Base-by-base conservation (phyloP, 2,888 invertebrate species). In the Coelinius sp. region DNA sequence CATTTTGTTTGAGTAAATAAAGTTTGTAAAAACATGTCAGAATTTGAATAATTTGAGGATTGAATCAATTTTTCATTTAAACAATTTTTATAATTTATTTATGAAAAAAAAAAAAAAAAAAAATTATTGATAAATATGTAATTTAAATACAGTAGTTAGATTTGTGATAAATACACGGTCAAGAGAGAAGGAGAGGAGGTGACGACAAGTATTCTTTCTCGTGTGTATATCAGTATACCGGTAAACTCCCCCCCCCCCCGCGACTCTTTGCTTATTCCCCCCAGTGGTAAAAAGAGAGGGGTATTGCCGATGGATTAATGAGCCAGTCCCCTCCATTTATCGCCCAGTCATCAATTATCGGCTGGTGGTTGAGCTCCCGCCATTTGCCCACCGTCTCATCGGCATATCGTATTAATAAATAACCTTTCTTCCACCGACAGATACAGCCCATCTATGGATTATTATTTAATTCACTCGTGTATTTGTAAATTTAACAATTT, bases 281-380 rank as follows among this genome's bases (percentile, higher is more conserved):
- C 25, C 25, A 59, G 35, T 31, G 31, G n/a, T n/a, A n/a, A 59
- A 35, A 25, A 53, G 59, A 31, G 59, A 59, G 59, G 31, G 31
- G 56, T 17, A 59, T 59, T 14, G 53, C 65, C 70, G 70, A 70
- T 65, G 70, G 70, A 70, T 70, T 65, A 70, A 70, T 70, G 70
- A 70, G 70, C 64, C 64, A 64, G 70, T 70, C 70, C 53, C 65
- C 53, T 65, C 64, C 70, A 70, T 70, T 70, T 70, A 70, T 70
- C 70, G 70, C 53, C 52, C 65, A 24, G 70, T 70, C 70, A 70
- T 70, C 70, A 65, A 70, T 70, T 70, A 70, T 65, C 70, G 63
- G 59, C 59, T 59, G 59, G 59, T 56, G 56, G 70, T 49, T 53
- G 65, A n/a, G 70, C 70, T 70, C 44, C 70, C 63, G 70, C 59